Evolutionary conservation across 2,113 vertebrate species (phyloP), one percentile per base, ranked within the genome.

Genomic region (Oplegnathus fasciatus): DNA sequence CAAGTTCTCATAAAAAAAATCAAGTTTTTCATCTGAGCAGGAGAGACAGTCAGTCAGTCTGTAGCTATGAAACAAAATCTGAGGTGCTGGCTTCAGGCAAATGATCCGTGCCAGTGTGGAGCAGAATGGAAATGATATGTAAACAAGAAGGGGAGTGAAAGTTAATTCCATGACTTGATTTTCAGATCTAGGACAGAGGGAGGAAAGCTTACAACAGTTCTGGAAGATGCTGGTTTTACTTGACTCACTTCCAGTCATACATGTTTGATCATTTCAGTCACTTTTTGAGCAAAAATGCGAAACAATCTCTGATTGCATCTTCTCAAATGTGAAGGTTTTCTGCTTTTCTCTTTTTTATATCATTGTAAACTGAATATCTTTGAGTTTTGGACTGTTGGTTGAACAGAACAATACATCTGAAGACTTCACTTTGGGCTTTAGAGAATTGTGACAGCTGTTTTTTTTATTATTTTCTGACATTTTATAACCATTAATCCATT

Each of bases 51-150:
- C 10, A 18, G 54, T 68, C 9, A 40, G 22, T 67, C 34, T 2
- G 54, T 14, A 37, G 61, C 48, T 75, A 26, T 34, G 15, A 70
- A 71, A 55, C 17, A 24, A 54, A 78, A 17, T 60, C 30, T 55
- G 61, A 66, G 60, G 22, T 82, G 5, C 11, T 78, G 65, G 14
- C 44, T 40, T 46, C 58, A 82, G 67, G 83, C 54, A 72, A 86
- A 87, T 70, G 52, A 86, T 62, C 65, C 0, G 17, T 42, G 34
- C n/a, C 42, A 40, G 37, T 34, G 54, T 68, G 70, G 6, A 14
- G 28, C 26, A 50, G 80, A 44, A 87, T 73, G 89, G 54, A 93
- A 86, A 89, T 9, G 2, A 72, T 46, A 85, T 88, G 82, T 66
- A 86, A 92, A 92, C 50, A 67, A 87, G 62, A 64, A 6, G 10